A percentile compares a stretch with the other conserved stretches of the same genome.
These are phyloP conservation scores for Carapus acus DNA, from an alignment of 2,797 vertebrate genomes.

Conservation along the genomic window DNA sequence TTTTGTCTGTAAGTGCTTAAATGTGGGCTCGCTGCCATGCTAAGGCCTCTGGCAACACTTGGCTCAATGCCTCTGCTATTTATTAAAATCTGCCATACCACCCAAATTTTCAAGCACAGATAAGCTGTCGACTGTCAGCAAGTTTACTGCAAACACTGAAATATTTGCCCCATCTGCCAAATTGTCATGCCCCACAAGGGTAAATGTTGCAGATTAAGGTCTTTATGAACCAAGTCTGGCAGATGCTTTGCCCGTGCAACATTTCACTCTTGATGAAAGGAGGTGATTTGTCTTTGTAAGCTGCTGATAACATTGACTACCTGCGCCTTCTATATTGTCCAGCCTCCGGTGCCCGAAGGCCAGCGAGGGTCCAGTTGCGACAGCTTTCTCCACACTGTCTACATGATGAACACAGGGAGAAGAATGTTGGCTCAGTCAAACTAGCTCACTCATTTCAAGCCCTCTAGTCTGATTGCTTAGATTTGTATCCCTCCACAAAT, in stretches of 20 bases:
- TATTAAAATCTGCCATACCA: conserved; percentile 21
- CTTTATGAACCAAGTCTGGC: no score
- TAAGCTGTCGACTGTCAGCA: conserved; percentile 61
- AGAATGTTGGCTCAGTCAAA: not conserved
- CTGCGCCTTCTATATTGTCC: not conserved
- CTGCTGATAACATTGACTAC: not conserved
- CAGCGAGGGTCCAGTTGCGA: not conserved
- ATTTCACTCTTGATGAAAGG: not conserved
- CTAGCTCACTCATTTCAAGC: not conserved
- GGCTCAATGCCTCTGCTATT: conserved; percentile 29
- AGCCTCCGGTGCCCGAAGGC: not conserved
- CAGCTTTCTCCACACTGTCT: not conserved
- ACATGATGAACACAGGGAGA: not conserved
- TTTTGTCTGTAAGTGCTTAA: not conserved
- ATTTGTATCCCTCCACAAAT: no score
- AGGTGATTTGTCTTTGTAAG: not conserved
- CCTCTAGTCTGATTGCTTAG: no score
- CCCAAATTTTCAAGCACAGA: no score
- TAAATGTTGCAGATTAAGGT: conserved; percentile 10
- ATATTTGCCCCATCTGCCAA: conserved; percentile 19
- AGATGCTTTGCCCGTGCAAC: not conserved
- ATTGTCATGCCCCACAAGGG: conserved; percentile 29
- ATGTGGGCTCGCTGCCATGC: no score
- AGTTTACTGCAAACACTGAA: conserved; percentile 37
- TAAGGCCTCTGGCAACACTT: no score